Evolutionary conservation across 2,113 vertebrate genomes (phyloP).

Genomic region (Phycodurus eques): DNA sequence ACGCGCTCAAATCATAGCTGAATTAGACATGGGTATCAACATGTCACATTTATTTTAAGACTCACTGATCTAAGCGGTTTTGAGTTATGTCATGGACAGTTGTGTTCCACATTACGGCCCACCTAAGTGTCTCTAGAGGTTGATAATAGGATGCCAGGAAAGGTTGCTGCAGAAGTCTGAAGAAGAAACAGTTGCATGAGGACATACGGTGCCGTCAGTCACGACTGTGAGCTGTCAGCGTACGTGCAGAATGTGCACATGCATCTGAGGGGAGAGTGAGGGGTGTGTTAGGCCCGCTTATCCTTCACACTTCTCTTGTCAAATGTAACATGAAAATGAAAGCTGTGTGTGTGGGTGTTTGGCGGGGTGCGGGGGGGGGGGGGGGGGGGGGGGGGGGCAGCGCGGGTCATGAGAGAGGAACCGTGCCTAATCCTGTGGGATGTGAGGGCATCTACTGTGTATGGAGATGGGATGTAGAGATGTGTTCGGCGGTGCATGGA

Average conservation of each 20-base stretch:
- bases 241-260: conserved; percentile 45
- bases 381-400: conserved; percentile 12
- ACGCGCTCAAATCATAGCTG: conserved; percentile 37
- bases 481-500: conserved; percentile 67
- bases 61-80: conserved; percentile 34
- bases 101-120: conserved; percentile 17
- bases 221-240: conserved; percentile 69
- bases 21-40: conserved; percentile 47
- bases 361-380: conserved; percentile 15
- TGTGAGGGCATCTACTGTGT: conserved; percentile 66
- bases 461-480: conserved; percentile 71
- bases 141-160: conserved; percentile 25
- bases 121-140: conserved; percentile 18
- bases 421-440: conserved; percentile 74
- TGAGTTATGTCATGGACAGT: conserved; percentile 44
- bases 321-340: conserved; percentile 69
- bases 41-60: conserved; percentile 49
- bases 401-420: conserved; percentile 65
- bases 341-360: conserved; percentile 25
- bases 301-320: conserved; percentile 71
- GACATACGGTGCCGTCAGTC: conserved; percentile 67
- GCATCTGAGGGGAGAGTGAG: conserved; percentile 43
- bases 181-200: conserved; percentile 42
- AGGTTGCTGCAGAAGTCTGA: conserved; percentile 1
- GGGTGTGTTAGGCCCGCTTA: conserved; percentile 65